A percentile compares a stretch with the other conserved stretches of the same genome.
Evolutionary conservation across 2,888 invertebrate species (phyloP).

Genomic region (Palloptera scutellata): DNA sequence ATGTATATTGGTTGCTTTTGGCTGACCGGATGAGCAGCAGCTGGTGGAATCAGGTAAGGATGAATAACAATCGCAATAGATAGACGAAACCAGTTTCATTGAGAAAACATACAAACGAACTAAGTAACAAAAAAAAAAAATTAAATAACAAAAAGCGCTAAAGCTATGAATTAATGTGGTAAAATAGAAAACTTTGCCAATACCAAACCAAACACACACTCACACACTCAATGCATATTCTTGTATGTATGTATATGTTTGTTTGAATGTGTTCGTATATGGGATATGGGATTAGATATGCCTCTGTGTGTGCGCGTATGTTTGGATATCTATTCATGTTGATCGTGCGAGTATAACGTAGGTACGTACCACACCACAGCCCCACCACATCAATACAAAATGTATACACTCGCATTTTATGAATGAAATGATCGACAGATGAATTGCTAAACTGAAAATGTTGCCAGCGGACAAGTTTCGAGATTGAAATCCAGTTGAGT

Average conservation of each 20-base stretch:
- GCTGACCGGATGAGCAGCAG: constrained; percentile 60
- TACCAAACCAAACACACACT: neutral
- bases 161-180: constrained; percentile 47
- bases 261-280: constrained; percentile 5
- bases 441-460: constrained; percentile 54
- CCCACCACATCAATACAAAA: too few relatives aligned
- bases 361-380: too few relatives aligned
- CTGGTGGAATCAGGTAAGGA: constrained; percentile 59
- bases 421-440: constrained; percentile 60
- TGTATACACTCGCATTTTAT: constrained; percentile 45
- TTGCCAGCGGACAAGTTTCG: constrained; percentile 17
- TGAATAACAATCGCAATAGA: constrained; percentile 48
- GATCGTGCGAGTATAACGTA: neutral
- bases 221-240: neutral
- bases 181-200: constrained; percentile 28
- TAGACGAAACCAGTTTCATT: constrained; percentile 59
- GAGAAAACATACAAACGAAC: constrained; percentile 43
- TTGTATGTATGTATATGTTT: neutral
- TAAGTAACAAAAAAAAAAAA: constrained; percentile 34
- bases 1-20: constrained; percentile 36
- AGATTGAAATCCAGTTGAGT: neutral
- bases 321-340: neutral
- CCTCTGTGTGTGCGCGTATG: constrained; percentile 7
- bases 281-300: constrained; percentile 4
- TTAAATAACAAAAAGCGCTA: too few relatives aligned